Percentiles rank a stretch among this genome's conserved stretches.
Conservation (phyloP, 2,113 vertebrate species). For the Osmerus eperlanus region DNA sequence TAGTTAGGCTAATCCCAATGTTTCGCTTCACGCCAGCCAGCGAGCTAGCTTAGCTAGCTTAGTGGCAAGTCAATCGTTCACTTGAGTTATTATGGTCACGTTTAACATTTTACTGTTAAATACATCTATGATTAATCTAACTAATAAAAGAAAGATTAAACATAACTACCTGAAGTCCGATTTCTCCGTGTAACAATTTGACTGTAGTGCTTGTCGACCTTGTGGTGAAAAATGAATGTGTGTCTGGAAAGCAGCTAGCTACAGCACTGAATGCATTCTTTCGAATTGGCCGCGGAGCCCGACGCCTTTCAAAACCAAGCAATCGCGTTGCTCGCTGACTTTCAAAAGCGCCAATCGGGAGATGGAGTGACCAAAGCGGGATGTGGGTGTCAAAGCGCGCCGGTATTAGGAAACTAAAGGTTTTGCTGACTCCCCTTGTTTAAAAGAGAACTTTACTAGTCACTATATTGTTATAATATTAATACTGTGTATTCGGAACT, state of each 20-base stretch:
- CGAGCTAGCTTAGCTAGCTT: background rate
- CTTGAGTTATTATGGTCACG: too few species aligned
- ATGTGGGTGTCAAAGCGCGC: background rate
- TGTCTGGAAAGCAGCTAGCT: background rate
- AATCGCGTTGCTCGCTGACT: slow-evolving; percentile 1
- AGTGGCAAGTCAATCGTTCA: too few species aligned
- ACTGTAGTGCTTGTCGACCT: background rate
- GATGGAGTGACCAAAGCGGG: background rate
- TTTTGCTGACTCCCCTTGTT: slow-evolving; percentile 8
- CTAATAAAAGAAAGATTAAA: too few species aligned
- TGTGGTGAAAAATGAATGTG: background rate
- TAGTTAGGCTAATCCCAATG: too few species aligned
- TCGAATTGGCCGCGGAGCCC: slow-evolving; percentile 1
- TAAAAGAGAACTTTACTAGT: slow-evolving; percentile 17
- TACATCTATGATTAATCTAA: too few species aligned
- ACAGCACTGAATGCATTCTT: background rate
- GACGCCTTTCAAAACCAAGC: background rate
- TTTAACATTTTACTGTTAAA: too few species aligned
- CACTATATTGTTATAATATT: too few species aligned
- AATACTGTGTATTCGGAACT: too few species aligned
- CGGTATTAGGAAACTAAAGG: background rate
- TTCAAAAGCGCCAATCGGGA: slow-evolving; percentile 14
- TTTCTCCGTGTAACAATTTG: background rate
- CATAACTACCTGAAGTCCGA: too few species aligned
- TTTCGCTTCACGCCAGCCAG: background rate